These are phyloP conservation scores for Corythoichthys intestinalis DNA, from an alignment of 2,113 vertebrate genomes.

Conservation along the genomic window DNA sequence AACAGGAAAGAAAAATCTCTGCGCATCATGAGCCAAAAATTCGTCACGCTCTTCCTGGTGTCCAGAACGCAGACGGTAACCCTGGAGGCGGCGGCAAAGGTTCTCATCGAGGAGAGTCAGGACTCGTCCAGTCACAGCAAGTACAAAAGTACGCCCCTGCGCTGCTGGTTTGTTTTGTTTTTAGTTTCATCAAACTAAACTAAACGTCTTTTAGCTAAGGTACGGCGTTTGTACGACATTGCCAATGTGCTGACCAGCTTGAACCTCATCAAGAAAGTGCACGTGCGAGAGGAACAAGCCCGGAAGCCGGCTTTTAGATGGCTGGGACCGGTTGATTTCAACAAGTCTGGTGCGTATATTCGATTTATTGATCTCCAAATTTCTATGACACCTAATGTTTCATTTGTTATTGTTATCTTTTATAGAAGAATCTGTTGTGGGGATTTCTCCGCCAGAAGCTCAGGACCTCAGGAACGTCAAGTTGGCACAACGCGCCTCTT, in stretches of 20 bases:
- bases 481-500: slow-evolving; percentile 73
- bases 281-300: slow-evolving; percentile 81
- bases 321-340: slow-evolving; percentile 86
- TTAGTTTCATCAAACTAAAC: background rate
- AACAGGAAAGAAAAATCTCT: slow-evolving; percentile 95
- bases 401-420: no score
- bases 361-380: background rate
- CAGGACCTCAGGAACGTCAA: slow-evolving; percentile 59
- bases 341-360: slow-evolving; percentile 29
- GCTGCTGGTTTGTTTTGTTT: background rate
- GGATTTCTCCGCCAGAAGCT: background rate
- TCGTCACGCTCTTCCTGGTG: slow-evolving; percentile 94
- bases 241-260: slow-evolving; percentile 92
- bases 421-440: background rate
- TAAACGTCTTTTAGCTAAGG: slow-evolving; percentile 77
- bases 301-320: slow-evolving; percentile 90
- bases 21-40: slow-evolving; percentile 95
- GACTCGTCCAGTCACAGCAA: slow-evolving; percentile 86
- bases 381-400: background rate
- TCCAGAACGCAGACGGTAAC: slow-evolving; percentile 87
- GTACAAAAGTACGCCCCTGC: slow-evolving; percentile 86
- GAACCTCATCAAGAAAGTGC: slow-evolving; percentile 86
- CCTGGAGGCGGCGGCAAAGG: slow-evolving; percentile 86
- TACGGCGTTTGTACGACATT: slow-evolving; percentile 90
- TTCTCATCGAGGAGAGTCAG: slow-evolving; percentile 88